phyloP scores from a whole-genome alignment of 2,888 invertebrate species.

The Thymelicus lineola region DNA sequence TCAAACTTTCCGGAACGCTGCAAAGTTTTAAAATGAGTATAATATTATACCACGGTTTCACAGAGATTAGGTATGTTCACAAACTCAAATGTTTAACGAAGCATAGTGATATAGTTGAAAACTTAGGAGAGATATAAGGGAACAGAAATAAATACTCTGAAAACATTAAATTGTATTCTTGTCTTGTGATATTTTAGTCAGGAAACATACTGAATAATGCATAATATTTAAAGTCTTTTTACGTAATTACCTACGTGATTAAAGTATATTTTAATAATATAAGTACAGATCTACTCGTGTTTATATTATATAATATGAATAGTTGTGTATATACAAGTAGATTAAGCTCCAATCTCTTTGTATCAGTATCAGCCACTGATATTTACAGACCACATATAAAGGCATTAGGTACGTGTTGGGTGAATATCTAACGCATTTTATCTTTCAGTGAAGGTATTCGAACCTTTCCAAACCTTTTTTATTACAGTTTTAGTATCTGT shows the following conservation, averaged over 20 bases:
- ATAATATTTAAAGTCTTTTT: too few relatives aligned
- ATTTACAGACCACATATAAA: neutral
- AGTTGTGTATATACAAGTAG: too few relatives aligned
- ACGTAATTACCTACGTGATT: too few relatives aligned
- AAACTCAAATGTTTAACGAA: conserved; percentile 14
- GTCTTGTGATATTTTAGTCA: too few relatives aligned
- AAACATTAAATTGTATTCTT: too few relatives aligned
- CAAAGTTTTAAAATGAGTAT: too few relatives aligned
- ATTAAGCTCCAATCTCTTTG: neutral
- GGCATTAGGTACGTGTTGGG: neutral
- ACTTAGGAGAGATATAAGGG: neutral
- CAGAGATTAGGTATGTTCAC: conserved; percentile 23
- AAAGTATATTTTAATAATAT: too few relatives aligned
- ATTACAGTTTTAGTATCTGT: neutral
- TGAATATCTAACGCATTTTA: conserved; percentile 1
- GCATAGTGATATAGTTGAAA: conserved; percentile 10
- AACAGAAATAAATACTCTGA: too few relatives aligned
- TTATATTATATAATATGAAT: neutral
- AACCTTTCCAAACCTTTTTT: neutral
- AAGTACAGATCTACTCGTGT: neutral
- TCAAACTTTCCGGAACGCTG: too few relatives aligned
- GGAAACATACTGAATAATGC: too few relatives aligned
- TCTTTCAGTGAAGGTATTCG: neutral
- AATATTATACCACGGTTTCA: conserved; percentile 4
- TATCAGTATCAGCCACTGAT: neutral